A percentile compares a stretch with the other conserved stretches of the same genome.
phyloP scores from a whole-genome alignment of 2,113 vertebrate species.

The Lathamus discolor region DNA sequence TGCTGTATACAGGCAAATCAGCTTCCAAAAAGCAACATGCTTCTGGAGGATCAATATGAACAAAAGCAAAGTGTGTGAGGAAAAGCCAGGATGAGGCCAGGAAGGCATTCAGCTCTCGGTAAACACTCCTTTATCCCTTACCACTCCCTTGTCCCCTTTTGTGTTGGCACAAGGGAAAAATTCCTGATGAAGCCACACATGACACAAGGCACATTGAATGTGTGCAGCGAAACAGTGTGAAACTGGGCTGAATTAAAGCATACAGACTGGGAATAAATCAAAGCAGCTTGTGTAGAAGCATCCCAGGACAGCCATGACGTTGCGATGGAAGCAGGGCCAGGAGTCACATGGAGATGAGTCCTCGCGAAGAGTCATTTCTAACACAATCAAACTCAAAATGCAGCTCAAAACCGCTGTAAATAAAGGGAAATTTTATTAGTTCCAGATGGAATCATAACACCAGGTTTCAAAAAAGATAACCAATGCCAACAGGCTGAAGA shows the following conservation, averaged over 20 bases:
- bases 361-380: background rate
- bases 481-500: background rate
- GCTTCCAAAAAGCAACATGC: background rate
- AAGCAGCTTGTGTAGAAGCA: background rate
- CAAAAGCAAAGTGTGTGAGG: background rate
- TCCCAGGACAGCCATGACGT: background rate
- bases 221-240: background rate
- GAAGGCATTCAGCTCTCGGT: background rate
- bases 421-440: background rate
- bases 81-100: background rate
- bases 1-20: background rate
- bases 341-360: constrained; percentile 27
- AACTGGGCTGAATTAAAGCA: background rate
- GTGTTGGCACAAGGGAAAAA: background rate
- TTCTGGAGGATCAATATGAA: background rate
- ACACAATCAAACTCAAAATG: background rate
- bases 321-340: background rate
- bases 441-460: background rate
- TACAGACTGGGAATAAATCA: background rate
- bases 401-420: background rate
- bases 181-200: background rate
- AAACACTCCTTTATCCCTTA: background rate
- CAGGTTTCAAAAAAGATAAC: background rate
- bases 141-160: background rate
- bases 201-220: background rate